Base-by-base conservation (phyloP, 2,113 vertebrate genomes). In the Sprattus sprattus region DNA sequence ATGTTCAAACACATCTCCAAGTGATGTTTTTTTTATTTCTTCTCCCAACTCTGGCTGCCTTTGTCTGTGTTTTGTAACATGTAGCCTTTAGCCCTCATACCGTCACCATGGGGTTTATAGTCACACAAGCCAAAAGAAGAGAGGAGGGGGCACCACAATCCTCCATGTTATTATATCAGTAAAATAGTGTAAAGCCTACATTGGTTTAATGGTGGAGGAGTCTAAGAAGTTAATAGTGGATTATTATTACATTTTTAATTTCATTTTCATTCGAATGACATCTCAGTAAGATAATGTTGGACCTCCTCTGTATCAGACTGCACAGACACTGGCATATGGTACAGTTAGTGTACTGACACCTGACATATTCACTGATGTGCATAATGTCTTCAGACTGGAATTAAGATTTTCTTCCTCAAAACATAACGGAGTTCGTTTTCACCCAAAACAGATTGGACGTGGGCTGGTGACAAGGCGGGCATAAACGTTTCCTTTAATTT, bases 401-500 rank as follows among this genome's bases (percentile, higher is more conserved):
- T 54, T 57, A 50, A 45, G 80, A 78, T 6, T 46, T 82, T 75
- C 82, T 83, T 86, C 45, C 60, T 71, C 52, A 44, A 84, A 78
- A 75, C 39, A 88, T 84, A 86, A 83, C 45, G 45, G 16, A 83
- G 50, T 81, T 81, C 81, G 50, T 82, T 44, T 83, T 82, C 50
- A 82, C 9, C 86, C 25, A 28, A 84, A 71, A 89, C 85, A 28
- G 75, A 83, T 84, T 22, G 4, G 82, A 67, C 64, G 71, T 85
- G 85, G 82, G 78, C 85, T 86, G 44, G 32, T 82, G 84, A 91
- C 91, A 90, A 89, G 84, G 86, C 86, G 54, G 78, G 85, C 88
- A 85, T 39, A 87, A 91, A 92, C 85, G 86, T 89, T 93, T 89
- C 86, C 89, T 91, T 89, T 90, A 86, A 89, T 92, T 91, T 92